These are phyloP conservation scores for Tyto alba DNA, from an alignment of 2,113 vertebrate species.

Conservation along the genomic window DNA sequence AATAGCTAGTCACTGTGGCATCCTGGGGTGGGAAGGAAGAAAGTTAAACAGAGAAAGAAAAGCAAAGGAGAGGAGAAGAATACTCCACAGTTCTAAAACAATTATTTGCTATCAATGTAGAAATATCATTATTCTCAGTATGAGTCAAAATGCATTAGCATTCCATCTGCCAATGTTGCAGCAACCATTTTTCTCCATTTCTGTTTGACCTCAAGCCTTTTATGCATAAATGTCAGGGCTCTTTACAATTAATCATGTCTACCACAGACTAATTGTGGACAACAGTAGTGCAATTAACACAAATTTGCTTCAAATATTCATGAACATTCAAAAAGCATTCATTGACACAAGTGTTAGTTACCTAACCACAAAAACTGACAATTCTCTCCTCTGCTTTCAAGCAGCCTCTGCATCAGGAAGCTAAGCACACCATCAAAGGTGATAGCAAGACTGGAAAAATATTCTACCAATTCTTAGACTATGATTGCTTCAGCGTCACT, in stretches of 20 bases:
- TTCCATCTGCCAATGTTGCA: slow-evolving; percentile 59
- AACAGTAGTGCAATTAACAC: slow-evolving; percentile 73
- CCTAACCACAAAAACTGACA: slow-evolving; percentile 35
- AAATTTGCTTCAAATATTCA: slow-evolving; percentile 73
- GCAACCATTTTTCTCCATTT: slow-evolving; percentile 71
- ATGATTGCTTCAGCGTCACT: not conserved
- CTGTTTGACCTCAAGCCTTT: slow-evolving; percentile 77
- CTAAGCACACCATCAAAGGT: slow-evolving; percentile 11
- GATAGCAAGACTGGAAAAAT: not conserved
- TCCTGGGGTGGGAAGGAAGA: not conserved
- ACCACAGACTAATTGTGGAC: slow-evolving; percentile 76
- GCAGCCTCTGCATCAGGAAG: not conserved
- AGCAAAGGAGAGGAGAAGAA: not conserved
- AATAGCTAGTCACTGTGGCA: not conserved
- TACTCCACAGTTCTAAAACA: slow-evolving; percentile 8
- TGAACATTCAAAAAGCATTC: slow-evolving; percentile 58
- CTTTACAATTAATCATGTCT: slow-evolving; percentile 78
- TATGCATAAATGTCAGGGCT: slow-evolving; percentile 77
- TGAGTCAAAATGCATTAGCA: slow-evolving; percentile 64
- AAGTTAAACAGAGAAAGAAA: not conserved
- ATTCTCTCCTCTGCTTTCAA: slow-evolving; percentile 18
- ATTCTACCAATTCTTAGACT: slow-evolving; percentile 9
- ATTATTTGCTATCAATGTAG: slow-evolving; percentile 49
- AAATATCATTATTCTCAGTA: slow-evolving; percentile 53
- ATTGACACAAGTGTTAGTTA: slow-evolving; percentile 39